Percentiles rank a stretch among this genome's conserved stretches.
phyloP scores from a whole-genome alignment of 2,888 invertebrate genomes.

The Deilephila elpenor region DNA sequence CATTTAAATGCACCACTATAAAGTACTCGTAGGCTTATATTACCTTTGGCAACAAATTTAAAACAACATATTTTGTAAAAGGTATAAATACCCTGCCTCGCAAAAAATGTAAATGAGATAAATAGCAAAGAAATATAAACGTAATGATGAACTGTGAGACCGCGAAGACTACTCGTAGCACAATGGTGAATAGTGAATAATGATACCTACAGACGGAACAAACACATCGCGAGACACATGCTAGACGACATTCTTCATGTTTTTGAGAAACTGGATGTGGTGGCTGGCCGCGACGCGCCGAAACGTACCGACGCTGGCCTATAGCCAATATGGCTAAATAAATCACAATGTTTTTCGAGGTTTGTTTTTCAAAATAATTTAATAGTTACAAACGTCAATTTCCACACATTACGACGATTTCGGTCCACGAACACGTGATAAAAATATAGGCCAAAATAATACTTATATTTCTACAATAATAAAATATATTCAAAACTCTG shows the following conservation, averaged over 20 bases:
- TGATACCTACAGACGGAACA: constrained; percentile 9
- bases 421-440: neutral
- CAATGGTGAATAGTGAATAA: neutral
- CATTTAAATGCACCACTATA: neutral
- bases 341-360: constrained; percentile 38
- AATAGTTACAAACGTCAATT: constrained; percentile 12
- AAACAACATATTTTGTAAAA: neutral
- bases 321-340: constrained; percentile 30
- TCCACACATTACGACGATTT: constrained; percentile 10
- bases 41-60: neutral
- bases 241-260: constrained; percentile 20
- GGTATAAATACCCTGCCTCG: neutral
- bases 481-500: neutral
- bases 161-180: neutral
- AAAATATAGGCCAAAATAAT: constrained; percentile 1
- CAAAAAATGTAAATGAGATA: neutral
- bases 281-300: neutral
- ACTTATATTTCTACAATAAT: neutral
- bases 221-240: constrained; percentile 22
- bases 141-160: neutral
- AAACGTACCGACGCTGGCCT: constrained; percentile 12
- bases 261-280: constrained; percentile 26
- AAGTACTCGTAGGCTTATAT: neutral
- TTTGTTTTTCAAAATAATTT: constrained; percentile 26
- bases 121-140: constrained; percentile 2